Conservation (phyloP, 92 coral and sea anemone species). For the Blastomussa wellsi region DNA sequence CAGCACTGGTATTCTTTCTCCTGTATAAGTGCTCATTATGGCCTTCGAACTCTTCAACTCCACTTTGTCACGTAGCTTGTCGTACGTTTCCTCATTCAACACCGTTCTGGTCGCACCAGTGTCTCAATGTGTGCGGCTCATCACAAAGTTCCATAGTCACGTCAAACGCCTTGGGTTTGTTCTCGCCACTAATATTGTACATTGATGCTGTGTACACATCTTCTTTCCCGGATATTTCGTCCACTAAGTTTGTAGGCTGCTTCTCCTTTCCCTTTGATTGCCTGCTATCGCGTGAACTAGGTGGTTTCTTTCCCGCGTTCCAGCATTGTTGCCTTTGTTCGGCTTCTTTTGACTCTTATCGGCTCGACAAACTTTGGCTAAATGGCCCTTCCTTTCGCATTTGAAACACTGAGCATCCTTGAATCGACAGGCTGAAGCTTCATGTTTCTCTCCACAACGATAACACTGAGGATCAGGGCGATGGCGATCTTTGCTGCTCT, state of each 20-base stretch:
- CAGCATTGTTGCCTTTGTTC: not conserved
- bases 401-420: constrained; percentile 7
- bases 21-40: constrained; percentile 55
- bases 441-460: constrained; percentile 32
- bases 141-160: constrained; percentile 30
- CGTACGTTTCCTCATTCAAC: constrained; percentile 40
- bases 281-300: not conserved
- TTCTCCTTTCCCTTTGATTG: not conserved
- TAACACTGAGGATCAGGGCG: not conserved
- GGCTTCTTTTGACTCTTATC: not conserved
- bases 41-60: constrained; percentile 29
- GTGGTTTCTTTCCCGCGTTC: not conserved
- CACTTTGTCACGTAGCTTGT: constrained; percentile 47
- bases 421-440: no score
- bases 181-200: constrained; percentile 25
- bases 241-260: not conserved
- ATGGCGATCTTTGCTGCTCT: not conserved
- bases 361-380: constrained; percentile 7
- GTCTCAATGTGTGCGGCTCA: constrained; percentile 31
- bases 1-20: constrained; percentile 52
- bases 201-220: constrained; percentile 24
- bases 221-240: constrained; percentile 22
- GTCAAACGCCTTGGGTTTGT: not conserved
- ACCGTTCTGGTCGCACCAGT: constrained; percentile 44
- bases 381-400: constrained; percentile 14